Conservation (phyloP, 1,140 invertebrate genomes). For the Phenacoccus solenopsis region DNA sequence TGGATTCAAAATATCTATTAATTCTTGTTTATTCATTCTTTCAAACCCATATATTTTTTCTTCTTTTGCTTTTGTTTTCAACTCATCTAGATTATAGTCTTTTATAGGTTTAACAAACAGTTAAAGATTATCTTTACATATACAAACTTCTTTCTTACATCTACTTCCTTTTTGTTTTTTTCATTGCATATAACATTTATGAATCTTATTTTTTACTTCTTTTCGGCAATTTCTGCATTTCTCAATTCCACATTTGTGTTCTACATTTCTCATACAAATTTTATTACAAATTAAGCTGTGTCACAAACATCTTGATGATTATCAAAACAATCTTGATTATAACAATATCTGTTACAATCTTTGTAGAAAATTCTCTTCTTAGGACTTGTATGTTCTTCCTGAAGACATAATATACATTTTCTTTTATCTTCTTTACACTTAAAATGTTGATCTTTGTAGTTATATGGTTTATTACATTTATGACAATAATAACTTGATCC, state of each 20-base stretch:
- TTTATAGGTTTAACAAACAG: constrained; percentile 13
- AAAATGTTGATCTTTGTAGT: constrained; percentile 5
- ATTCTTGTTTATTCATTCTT: constrained; percentile 18
- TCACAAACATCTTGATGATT: constrained; percentile 12
- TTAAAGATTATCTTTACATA: constrained; percentile 14
- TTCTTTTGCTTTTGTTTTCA: constrained; percentile 5
- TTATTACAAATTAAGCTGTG: background rate
- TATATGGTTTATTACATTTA: constrained; percentile 15
- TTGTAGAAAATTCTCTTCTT: constrained; percentile 9
- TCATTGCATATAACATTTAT: constrained; percentile 17
- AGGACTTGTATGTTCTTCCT: background rate
- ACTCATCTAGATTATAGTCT: constrained; percentile 13
- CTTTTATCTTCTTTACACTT: background rate
- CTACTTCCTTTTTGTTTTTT: constrained; percentile 13
- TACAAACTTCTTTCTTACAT: constrained; percentile 13
- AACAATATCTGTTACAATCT: constrained; percentile 18
- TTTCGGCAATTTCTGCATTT: constrained; percentile 5
- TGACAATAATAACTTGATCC: background rate
- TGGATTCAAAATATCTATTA: constrained; percentile 8
- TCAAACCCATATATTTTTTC: background rate
- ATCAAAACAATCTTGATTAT: constrained; percentile 6
- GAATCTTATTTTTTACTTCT: constrained; percentile 13
- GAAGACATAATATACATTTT: background rate
- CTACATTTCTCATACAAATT: constrained; percentile 7
- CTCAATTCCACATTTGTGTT: constrained; percentile 3